phyloP scores from a whole-genome alignment of 2,888 invertebrate species.

The Sphaerophoria rueppellii region DNA sequence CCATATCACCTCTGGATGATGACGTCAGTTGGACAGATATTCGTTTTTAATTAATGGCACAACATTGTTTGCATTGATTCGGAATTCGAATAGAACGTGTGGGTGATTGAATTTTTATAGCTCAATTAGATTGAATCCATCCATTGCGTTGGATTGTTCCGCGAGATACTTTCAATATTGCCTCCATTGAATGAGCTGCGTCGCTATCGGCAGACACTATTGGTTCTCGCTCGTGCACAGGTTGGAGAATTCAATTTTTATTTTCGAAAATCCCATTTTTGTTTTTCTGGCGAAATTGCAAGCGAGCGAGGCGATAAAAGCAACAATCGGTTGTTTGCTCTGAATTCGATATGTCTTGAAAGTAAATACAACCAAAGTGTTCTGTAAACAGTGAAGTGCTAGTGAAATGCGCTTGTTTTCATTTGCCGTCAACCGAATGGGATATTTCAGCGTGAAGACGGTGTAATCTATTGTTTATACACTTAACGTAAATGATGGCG shows the following conservation, averaged over 20 bases:
- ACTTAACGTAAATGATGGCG: background rate
- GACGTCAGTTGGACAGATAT: slow-evolving; percentile 57
- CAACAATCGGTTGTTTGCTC: slow-evolving; percentile 50
- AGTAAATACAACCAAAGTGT: slow-evolving; percentile 66
- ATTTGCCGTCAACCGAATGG: slow-evolving; percentile 37
- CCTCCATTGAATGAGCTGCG: no score
- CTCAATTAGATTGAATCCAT: slow-evolving; percentile 54
- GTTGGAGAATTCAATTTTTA: background rate
- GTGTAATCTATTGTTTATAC: slow-evolving; percentile 58
- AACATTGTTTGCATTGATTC: slow-evolving; percentile 59
- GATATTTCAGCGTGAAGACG: slow-evolving; percentile 23
- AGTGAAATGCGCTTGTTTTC: slow-evolving; percentile 57
- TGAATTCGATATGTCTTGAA: slow-evolving; percentile 59
- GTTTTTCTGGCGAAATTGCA: background rate
- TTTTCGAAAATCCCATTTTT: background rate
- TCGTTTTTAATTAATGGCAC: slow-evolving; percentile 50
- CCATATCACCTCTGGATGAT: background rate
- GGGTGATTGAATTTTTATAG: slow-evolving; percentile 64
- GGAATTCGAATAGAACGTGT: slow-evolving; percentile 46
- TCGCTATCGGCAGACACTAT: background rate
- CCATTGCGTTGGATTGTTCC: slow-evolving; percentile 4
- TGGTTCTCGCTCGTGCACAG: background rate
- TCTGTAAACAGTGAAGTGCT: slow-evolving; percentile 65
- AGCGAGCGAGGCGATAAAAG: slow-evolving; percentile 10
- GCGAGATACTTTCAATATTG: background rate